Percentiles rank a stretch among this genome's conserved stretches.
These are phyloP conservation scores for Oligia latruncula DNA, from an alignment of 2,888 invertebrate species.

Conservation along the genomic window DNA sequence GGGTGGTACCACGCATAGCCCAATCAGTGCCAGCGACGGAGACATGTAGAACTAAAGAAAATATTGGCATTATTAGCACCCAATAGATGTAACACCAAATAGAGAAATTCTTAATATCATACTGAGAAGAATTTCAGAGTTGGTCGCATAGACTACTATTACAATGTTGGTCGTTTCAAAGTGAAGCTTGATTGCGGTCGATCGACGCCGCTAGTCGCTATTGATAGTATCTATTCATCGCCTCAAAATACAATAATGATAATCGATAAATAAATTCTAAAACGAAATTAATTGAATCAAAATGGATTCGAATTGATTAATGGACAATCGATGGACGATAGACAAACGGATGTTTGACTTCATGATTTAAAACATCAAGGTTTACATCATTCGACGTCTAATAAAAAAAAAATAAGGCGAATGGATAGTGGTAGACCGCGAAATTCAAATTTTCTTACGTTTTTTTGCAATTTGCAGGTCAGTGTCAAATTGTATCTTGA, in stretches of 20 bases:
- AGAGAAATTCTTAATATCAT: no score
- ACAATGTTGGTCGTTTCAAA: background rate
- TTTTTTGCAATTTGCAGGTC: no score
- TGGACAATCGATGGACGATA: background rate
- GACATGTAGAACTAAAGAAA: slow-evolving; percentile 95
- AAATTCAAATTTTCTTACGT: no score
- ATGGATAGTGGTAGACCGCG: no score
- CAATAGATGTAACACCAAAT: background rate
- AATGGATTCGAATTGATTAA: background rate
- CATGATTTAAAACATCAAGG: background rate
- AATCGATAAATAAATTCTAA: background rate
- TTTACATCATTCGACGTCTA: background rate
- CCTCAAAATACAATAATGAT: background rate
- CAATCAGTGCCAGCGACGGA: slow-evolving; percentile 95
- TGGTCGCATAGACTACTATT: no score
- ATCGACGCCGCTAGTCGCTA: background rate
- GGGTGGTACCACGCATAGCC: slow-evolving; percentile 97
- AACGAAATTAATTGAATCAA: background rate
- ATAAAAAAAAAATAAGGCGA: background rate
- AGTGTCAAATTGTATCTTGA: no score
- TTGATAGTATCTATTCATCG: background rate
- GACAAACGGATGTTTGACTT: background rate
- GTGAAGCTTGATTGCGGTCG: background rate
- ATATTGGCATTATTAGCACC: slow-evolving; percentile 58
- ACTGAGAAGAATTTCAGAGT: background rate